Base-by-base conservation (phyloP, 64 coral and sea anemone species). In the Trachythela sp. region DNA sequence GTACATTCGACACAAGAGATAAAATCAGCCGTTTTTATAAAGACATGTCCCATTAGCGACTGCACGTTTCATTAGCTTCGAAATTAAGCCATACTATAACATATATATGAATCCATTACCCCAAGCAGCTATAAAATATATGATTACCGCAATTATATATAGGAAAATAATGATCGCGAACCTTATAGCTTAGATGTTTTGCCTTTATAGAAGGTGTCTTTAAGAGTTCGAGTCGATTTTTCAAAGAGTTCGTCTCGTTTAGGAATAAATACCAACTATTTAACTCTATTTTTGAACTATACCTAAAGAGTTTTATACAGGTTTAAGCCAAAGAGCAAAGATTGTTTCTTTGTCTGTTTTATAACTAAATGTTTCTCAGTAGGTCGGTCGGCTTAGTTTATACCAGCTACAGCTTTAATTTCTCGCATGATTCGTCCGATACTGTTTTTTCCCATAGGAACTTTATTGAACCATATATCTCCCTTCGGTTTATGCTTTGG, bases 401-500 rank as follows among this genome's bases (percentile, higher is more conserved):
- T 99, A 24, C 96, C 96, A 29, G 96, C 96, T 9, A 99, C 94
- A 10, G 96, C 96, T 71, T 99, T 99, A 83, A 99, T 99, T 84
- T 99, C 96, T 64, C 96, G 84, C 96, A 99, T 99, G 13, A 99
- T 99, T 86, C 96, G 88, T 17, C 96, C 96, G 36, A 99, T 99
- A 48, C 93, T 95, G 38, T 99, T 99, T 86, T 99, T 99, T 17
- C 96, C 96, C 96, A 99, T 99, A n/a, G 96, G 96, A 29, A 99
- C 96, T 71, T 99, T 99, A 71, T 99, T 99, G 84, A 99, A 99
- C 93, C 96, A 99, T 71, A 99, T 95, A 88, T 99, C 96, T 83
- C 96, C 96, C 77, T 99, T 99, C 0, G 96, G 96, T 91, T 99
- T 99, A 71, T 99, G 96, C 60, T 99, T 99, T 9, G 96, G 95